phyloP scores from a whole-genome alignment of 1,140 invertebrate genomes.

The Achroia grisella region DNA sequence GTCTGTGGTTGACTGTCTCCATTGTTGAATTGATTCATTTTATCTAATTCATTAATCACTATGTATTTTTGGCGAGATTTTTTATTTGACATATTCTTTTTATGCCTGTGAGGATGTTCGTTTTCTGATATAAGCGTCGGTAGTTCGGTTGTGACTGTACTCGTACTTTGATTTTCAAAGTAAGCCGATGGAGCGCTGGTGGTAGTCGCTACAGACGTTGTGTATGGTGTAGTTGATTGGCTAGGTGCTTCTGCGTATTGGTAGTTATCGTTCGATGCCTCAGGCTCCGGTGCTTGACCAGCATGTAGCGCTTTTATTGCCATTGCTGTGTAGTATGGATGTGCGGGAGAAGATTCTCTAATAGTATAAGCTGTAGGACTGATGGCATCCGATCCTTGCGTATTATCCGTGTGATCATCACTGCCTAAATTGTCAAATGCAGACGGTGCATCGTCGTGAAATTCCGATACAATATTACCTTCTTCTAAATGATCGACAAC shows the following conservation, averaged over 20 bases:
- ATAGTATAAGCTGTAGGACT: constrained; percentile 31
- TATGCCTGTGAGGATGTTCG: not conserved
- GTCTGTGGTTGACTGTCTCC: not conserved
- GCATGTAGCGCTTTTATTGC: constrained; percentile 41
- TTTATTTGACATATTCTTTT: not conserved
- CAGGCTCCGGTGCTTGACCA: constrained; percentile 33
- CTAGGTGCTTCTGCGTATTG: constrained; percentile 49
- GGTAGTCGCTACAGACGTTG: constrained; percentile 20
- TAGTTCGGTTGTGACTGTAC: constrained; percentile 11
- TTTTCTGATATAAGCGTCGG: constrained; percentile 2
- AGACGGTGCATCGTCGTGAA: constrained; percentile 30
- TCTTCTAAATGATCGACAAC: constrained; percentile 48
- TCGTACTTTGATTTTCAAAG: constrained; percentile 14
- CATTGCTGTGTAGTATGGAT: constrained; percentile 50
- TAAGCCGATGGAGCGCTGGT: constrained; percentile 10
- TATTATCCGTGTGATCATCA: constrained; percentile 38
- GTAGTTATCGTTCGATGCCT: constrained; percentile 59
- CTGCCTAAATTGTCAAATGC: constrained; percentile 38
- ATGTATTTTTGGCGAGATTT: constrained; percentile 13
- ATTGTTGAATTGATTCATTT: not conserved
- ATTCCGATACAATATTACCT: constrained; percentile 22
- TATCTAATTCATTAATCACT: constrained; percentile 5
- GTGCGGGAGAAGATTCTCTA: constrained; percentile 40
- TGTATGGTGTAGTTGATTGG: constrained; percentile 23
- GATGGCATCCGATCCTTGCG: constrained; percentile 18